Evolutionary conservation across 2,888 invertebrate species (phyloP).

Genomic region (Beris morrisii): DNA sequence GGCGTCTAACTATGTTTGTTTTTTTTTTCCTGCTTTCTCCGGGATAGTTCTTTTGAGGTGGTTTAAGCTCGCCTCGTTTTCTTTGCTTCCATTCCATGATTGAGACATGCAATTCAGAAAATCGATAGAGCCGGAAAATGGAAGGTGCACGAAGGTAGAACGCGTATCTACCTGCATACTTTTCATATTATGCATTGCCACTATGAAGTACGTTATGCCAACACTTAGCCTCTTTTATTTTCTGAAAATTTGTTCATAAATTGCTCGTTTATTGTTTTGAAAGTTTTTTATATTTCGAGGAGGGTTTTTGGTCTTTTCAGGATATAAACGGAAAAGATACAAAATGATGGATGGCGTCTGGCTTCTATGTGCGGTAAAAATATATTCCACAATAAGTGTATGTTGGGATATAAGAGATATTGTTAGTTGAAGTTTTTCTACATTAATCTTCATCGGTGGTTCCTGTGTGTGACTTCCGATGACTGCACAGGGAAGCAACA

Average conservation of each 20-base stretch:
- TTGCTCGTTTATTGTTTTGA: conserved; percentile 1
- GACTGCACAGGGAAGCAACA: no score
- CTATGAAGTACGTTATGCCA: conserved; percentile 1
- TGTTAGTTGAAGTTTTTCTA: no score
- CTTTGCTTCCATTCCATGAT: background rate
- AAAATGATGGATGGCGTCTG: conserved; percentile 25
- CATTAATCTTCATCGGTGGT: no score
- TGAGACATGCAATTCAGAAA: conserved; percentile 14
- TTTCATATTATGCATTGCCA: conserved; percentile 12
- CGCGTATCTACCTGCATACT: background rate
- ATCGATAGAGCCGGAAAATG: conserved; percentile 14
- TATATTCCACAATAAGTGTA: background rate
- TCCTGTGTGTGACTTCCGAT: no score
- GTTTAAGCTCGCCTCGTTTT: no score
- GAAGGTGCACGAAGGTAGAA: conserved; percentile 14
- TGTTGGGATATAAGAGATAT: background rate
- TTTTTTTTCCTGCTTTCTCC: background rate
- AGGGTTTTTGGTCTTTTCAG: conserved; percentile 7
- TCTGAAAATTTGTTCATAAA: conserved; percentile 6
- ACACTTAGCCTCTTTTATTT: background rate
- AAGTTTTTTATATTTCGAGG: background rate
- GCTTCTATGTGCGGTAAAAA: background rate
- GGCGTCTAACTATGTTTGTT: background rate
- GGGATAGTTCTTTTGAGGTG: background rate
- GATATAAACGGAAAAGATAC: conserved; percentile 17